phyloP scores from a whole-genome alignment of 1,140 invertebrate species.

The Brachystomella parvula region DNA sequence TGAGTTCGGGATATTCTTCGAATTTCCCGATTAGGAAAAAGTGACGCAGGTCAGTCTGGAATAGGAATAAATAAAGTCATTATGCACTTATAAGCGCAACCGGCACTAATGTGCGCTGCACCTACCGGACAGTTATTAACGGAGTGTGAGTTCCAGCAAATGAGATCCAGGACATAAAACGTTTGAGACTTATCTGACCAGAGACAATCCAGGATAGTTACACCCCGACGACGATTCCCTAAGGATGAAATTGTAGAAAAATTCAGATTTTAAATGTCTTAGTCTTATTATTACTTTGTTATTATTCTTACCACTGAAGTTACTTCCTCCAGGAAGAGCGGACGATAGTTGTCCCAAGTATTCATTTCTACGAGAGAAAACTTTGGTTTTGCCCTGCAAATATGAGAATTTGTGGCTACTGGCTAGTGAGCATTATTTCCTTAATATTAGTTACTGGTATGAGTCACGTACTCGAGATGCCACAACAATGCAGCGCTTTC shows the following conservation, averaged over 20 bases:
- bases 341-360: conserved; percentile 54
- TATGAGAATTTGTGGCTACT: too few species aligned
- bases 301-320: conserved; percentile 25
- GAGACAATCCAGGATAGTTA: conserved; percentile 72
- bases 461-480: conserved; percentile 54
- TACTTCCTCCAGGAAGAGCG: conserved; percentile 64
- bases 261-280: background rate
- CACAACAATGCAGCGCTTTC: conserved; percentile 66
- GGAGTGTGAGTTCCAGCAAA: conserved; percentile 70
- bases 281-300: background rate
- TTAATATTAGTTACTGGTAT: background rate
- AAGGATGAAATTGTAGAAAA: background rate
- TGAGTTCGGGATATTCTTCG: conserved; percentile 49
- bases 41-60: conserved; percentile 64
- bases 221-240: conserved; percentile 35
- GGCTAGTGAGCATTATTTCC: background rate
- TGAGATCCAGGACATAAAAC: conserved; percentile 70
- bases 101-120: too few species aligned
- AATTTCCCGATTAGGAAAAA: conserved; percentile 66
- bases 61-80: conserved; percentile 33
- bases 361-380: conserved; percentile 61
- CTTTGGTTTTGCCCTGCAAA: conserved; percentile 60
- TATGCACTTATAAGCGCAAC: conserved; percentile 8
- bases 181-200: conserved; percentile 54
- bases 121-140: conserved; percentile 72